Conservation (phyloP, 2,888 invertebrate genomes). For the Aromia moschata region DNA sequence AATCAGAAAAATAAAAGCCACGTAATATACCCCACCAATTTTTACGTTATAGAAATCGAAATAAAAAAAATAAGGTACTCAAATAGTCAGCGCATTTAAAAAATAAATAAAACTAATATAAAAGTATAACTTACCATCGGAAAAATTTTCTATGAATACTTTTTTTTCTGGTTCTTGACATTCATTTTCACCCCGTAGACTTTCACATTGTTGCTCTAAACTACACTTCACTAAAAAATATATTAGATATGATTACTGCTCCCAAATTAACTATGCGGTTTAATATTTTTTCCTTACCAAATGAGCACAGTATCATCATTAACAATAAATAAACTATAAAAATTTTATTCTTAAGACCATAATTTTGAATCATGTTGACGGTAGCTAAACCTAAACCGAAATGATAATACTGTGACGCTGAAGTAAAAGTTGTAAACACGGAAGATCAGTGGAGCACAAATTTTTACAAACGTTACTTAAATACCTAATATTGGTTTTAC, state of each 20-base stretch:
- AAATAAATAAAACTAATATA: not conserved
- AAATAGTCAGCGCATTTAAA: too few relatives aligned
- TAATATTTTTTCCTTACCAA: constrained; percentile 14
- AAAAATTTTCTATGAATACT: constrained; percentile 10
- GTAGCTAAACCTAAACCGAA: constrained; percentile 6
- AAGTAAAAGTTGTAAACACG: constrained; percentile 40
- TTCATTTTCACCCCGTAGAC: constrained; percentile 27
- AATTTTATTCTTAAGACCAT: constrained; percentile 7
- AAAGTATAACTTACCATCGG: constrained; percentile 23
- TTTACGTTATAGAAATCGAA: too few relatives aligned
- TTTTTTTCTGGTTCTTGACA: constrained; percentile 22
- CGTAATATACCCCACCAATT: too few relatives aligned
- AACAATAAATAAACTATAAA: constrained; percentile 10
- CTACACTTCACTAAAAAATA: constrained; percentile 13
- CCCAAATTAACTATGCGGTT: too few relatives aligned
- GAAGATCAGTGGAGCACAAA: constrained; percentile 41
- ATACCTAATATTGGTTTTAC: constrained; percentile 11
- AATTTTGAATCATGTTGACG: constrained; percentile 11
- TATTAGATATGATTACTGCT: not conserved
- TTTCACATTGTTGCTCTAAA: constrained; percentile 32
- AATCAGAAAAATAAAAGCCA: too few relatives aligned
- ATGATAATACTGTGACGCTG: constrained; percentile 24
- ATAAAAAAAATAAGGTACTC: too few relatives aligned
- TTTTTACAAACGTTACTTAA: constrained; percentile 24
- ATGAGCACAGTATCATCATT: not conserved